Evolutionary conservation across 2,113 vertebrate species (phyloP), one percentile per base, ranked within the genome.

Genomic region (Arizona elegans): DNA sequence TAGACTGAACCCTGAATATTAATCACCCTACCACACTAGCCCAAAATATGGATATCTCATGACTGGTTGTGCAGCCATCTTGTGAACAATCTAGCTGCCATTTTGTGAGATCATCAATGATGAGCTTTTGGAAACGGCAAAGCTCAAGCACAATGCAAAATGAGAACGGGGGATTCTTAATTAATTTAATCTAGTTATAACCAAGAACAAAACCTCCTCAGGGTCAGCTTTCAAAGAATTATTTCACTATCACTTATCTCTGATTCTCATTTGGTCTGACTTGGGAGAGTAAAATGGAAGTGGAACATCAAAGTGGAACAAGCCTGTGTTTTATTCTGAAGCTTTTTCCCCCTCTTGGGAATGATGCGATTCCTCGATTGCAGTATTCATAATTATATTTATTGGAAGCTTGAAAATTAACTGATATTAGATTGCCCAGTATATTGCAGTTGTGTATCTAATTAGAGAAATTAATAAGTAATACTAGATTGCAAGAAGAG

Each of bases 401-500:
- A 54, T 19, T 56, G 33, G 88, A 26, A 43, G 33, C 56, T 90
- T 90, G 24, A 62, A 47, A 43, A 26, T 26, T 10, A 38, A 50
- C 10, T 58, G 6, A 19, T 50, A 52, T 38, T 38, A 33, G 54
- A 24, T 38, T 43, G 21, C 21, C 21, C 33, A 17, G 21, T 38
- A 12, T 23, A 38, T 54, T 70, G 47, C 52, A 29, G 17, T 50
- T 54, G 50, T 23, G 86, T 55, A 4, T 33, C 75, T 85, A 81
- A 91, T 85, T 81, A 85, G 52, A n/a, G 38, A 75, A 33, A 54
- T 54, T 53, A 81, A 81, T 54, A 38, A 85, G 38, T 55, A 56
- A 92, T 90, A 53, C 56, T 65, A 87, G 94, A 95, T 93, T 93
- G 93, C 92, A 92, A 19, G 92, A 62, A 87, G 91, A 93, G 95